phyloP scores from a whole-genome alignment of 1,140 invertebrate species.

The Forficula auricularia region DNA sequence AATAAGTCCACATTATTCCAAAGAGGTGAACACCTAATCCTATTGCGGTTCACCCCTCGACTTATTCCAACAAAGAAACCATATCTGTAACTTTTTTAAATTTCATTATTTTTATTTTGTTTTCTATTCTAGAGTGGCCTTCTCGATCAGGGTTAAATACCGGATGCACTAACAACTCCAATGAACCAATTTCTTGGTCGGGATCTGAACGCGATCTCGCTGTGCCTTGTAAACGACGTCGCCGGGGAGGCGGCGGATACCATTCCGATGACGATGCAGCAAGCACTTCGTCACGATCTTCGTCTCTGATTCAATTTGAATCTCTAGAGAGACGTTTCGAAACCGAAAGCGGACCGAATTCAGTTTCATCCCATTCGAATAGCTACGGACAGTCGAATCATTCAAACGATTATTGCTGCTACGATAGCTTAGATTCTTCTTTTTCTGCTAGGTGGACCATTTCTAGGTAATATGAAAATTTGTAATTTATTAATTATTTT shows the following conservation, averaged over 20 bases:
- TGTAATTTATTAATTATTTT: too few species aligned
- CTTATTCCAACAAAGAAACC: too few species aligned
- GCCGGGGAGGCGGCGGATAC: slow-evolving; percentile 22
- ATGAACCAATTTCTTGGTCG: slow-evolving; percentile 24
- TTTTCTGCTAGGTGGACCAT: slow-evolving; percentile 27
- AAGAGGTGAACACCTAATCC: too few species aligned
- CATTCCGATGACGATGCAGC: slow-evolving; percentile 8
- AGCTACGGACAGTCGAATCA: slow-evolving; percentile 12
- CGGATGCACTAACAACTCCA: too few species aligned
- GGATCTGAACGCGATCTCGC: slow-evolving; percentile 58
- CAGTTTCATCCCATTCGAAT: not conserved
- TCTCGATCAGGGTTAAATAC: too few species aligned
- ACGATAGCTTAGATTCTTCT: slow-evolving; percentile 32
- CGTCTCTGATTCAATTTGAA: slow-evolving; percentile 63
- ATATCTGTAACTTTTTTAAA: too few species aligned
- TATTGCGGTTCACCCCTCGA: too few species aligned
- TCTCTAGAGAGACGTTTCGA: slow-evolving; percentile 51
- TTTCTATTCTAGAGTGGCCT: too few species aligned
- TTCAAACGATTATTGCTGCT: too few species aligned
- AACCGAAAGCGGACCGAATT: slow-evolving; percentile 7
- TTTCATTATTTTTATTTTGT: too few species aligned
- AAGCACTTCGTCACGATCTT: slow-evolving; percentile 37
- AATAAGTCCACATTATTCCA: too few species aligned
- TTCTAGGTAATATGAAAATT: too few species aligned
- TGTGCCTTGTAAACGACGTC: slow-evolving; percentile 57